Base-by-base conservation (phyloP, 2,113 vertebrate genomes). In the Peromyscus californicus region DNA sequence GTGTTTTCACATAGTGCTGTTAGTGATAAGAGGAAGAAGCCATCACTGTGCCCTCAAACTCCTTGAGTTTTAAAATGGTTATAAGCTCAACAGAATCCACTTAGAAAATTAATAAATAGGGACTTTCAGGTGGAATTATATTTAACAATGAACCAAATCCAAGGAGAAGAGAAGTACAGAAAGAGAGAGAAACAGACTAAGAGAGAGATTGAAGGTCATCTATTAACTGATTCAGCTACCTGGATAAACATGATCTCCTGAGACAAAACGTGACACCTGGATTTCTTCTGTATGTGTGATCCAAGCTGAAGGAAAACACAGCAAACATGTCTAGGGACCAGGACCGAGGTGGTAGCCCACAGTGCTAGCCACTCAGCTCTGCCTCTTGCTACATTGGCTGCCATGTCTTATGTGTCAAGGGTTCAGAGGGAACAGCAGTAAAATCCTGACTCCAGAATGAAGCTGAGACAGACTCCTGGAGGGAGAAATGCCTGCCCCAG, bases 181-280 rank as follows among this genome's bases (percentile, higher is more conserved):
- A 0, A 59, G 72, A 2, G 12, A 63, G 15, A 82, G 7, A 48
- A 6, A 54, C 0, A 16, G 42, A 74, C 10, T 36, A 45, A 59
- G 36, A 21, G 54, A 51, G 29, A 21, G 13, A 42, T 0, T 33
- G 16, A 9, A 75, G 22, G 2, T 3, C 22, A 22, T 31, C 59
- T 7, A 67, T 39, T 57, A 92, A 57, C n/a, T 90, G 29, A 3
- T 45, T 29, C 61, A 79, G 54, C 39, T 69, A 16, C 59, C 45
- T 89, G 29, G 45, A 19, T 22, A 93, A 63, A 48, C 17, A 13
- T 9, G 33, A 6, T 48, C 57, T 61, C 16, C 6, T 48, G 80
- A 48, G 89, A 54, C 15, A 26, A 70, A 78, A 17, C 0, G 5
- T 0, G 21, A 26, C 2, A 0, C 1, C 24, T 59, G 10, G 1